Evolutionary conservation across 2,797 vertebrate species (phyloP).

Genomic region (Artibeus jamaicensis): DNA sequence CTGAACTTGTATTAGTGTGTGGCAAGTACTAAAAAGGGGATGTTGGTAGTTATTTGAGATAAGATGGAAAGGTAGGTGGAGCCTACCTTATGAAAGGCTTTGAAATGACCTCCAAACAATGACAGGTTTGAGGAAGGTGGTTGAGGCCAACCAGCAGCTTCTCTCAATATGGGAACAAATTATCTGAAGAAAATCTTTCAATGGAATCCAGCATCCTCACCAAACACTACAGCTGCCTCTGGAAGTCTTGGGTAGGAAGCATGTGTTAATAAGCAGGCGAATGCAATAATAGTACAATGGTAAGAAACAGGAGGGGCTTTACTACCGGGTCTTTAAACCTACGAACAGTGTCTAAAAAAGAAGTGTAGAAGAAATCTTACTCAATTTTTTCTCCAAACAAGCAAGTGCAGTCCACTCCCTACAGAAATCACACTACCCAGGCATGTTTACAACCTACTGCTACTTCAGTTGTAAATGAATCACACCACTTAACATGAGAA

Average conservation of each 20-base stretch:
- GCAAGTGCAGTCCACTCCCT: neutral
- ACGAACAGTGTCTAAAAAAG: neutral
- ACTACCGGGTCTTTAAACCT: slow-evolving; percentile 20
- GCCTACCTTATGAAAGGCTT: neutral
- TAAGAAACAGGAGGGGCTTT: neutral
- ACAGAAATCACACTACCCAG: neutral
- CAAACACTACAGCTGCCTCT: neutral
- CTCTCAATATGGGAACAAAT: slow-evolving; percentile 13
- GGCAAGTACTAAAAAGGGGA: neutral
- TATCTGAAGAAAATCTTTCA: neutral
- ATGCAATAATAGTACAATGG: neutral
- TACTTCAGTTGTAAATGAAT: neutral
- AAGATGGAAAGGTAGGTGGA: neutral
- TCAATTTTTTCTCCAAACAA: slow-evolving; percentile 11
- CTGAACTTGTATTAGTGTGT: slow-evolving; percentile 10
- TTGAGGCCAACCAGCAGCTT: neutral
- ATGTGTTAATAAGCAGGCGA: slow-evolving; percentile 25
- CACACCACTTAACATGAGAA: slow-evolving; percentile 1
- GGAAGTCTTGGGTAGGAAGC: neutral
- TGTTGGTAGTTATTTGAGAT: neutral
- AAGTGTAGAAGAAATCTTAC: neutral
- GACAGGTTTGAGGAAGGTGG: neutral
- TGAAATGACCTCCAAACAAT: slow-evolving; percentile 34
- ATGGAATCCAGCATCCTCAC: slow-evolving; percentile 25
- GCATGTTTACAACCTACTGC: neutral